Conservation (phyloP, 37 sponge, comb jelly and placozoan species). For the Spongilla lacustris region DNA sequence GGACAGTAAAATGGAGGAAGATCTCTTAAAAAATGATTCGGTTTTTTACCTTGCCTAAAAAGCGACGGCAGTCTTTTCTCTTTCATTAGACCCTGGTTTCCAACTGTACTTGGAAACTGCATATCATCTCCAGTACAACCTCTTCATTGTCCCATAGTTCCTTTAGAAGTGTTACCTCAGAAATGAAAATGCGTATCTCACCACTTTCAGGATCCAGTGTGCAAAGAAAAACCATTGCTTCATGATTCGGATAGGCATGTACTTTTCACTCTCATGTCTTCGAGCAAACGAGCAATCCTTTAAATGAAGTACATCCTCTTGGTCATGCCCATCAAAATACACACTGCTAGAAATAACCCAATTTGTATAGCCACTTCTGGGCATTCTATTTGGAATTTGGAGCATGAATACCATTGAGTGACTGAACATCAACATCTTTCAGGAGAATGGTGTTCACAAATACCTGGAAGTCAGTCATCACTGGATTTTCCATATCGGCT, state of each 20-base stretch:
- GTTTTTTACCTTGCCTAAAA: not conserved
- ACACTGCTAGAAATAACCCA: not conserved
- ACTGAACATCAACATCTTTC: not conserved
- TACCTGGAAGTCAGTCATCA: not conserved
- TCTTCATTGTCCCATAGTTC: too few species aligned
- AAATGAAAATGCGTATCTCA: not conserved
- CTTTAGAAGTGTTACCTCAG: not conserved
- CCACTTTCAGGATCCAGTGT: conserved; percentile 1
- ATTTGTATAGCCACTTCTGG: not conserved
- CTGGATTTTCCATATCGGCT: not conserved
- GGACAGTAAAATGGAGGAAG: not conserved
- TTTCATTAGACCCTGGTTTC: not conserved
- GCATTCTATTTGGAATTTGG: not conserved
- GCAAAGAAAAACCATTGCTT: not conserved
- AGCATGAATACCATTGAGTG: not conserved
- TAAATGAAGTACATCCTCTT: not conserved
- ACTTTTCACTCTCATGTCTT: not conserved
- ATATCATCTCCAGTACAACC: too few species aligned
- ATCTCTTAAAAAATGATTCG: not conserved
- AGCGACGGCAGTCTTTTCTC: not conserved
- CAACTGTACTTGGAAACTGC: not conserved
- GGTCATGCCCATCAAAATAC: conserved; percentile 1
- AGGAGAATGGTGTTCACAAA: not conserved
- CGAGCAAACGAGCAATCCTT: not conserved
- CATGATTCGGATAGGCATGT: not conserved